A percentile compares a stretch with the other conserved stretches of the same genome.
These are phyloP conservation scores for Frankliniella intonsa DNA, from an alignment of 2,888 invertebrate species.

Conservation along the genomic window DNA sequence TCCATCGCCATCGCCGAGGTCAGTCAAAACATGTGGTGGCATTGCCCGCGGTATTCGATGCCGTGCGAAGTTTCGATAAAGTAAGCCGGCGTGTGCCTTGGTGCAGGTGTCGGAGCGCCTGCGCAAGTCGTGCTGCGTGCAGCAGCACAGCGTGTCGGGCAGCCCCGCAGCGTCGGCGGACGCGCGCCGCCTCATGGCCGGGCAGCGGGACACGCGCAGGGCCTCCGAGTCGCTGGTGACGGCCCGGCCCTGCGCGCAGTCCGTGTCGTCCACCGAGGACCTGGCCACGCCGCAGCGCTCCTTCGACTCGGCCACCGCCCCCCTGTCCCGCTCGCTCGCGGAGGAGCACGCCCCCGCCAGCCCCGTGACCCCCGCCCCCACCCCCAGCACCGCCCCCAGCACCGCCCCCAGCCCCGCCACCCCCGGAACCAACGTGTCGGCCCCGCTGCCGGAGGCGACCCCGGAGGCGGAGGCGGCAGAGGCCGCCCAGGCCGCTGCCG, in stretches of 20 bases:
- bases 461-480: conserved; percentile 27
- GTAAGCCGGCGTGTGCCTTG: background rate
- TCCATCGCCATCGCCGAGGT: conserved; percentile 55
- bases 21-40: background rate
- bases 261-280: conserved; percentile 51
- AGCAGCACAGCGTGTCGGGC: conserved; percentile 64
- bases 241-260: conserved; percentile 33
- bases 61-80: background rate
- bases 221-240: conserved; percentile 36
- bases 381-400: background rate
- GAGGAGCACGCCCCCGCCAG: background rate
- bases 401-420: background rate
- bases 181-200: conserved; percentile 49
- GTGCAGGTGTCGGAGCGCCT: conserved; percentile 51
- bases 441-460: conserved; percentile 17
- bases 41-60: background rate
- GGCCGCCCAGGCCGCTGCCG: conserved; percentile 36
- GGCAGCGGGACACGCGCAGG: conserved; percentile 49
- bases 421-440: background rate
- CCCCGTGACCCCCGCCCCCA: background rate
- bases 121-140: conserved; percentile 58
- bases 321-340: conserved; percentile 30
- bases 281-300: conserved; percentile 41
- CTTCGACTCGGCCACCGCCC: conserved; percentile 37
- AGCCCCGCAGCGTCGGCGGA: conserved; percentile 54